Evolutionary conservation across 2,113 vertebrate genomes (phyloP), one percentile per base, ranked within the genome.

Genomic region (Campylomormyrus numenius): DNA sequence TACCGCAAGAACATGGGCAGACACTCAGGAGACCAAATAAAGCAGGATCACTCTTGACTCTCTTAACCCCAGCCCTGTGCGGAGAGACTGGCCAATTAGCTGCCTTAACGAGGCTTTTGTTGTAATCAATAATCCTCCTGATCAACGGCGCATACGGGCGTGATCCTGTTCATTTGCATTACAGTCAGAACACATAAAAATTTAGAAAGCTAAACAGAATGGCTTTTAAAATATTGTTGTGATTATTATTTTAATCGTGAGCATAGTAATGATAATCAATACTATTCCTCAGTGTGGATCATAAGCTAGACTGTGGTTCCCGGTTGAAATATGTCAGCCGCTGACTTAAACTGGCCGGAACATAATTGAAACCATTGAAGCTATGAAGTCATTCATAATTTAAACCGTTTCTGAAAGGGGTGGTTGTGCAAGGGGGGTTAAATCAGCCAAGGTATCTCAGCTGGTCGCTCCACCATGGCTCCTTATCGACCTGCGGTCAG

Each of bases 51-150:
- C 91, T 93, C 92, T 93, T 91, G 91, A 93, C 93, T 91, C 94
- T 94, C 93, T 94, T 94, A 95, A 95, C 93, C 86, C 5, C 92
- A 45, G 46, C 48, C 31, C 35, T 88, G 66, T 87, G 13, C 24
- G 42, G 46, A 27, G 46, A 93, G 93, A 95, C 95, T 95, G 94
- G 94, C 94, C 94, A 95, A 93, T 96, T 95, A 96, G 93, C 93
- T 92, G 90, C 91, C 92, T 94, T 94, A 94, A 92, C 93, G 91
- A 62, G 80, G 91, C 93, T 90, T 93, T 92, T 92, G 53, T 48
- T 83, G 62, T 94, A 93, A 95, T 96, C 95, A 94, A 94, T 96
- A 94, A 86, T 92, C 87, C 92, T 92, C 5, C 90, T 92, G 92
- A 92, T 87, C n/a, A 87, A 9, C 49, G 6, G 86, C 8, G 2